These are phyloP conservation scores for sheep (Ovis aries) DNA, from an alignment of 2,113 vertebrate genomes.

Conservation along the genomic window DNA sequence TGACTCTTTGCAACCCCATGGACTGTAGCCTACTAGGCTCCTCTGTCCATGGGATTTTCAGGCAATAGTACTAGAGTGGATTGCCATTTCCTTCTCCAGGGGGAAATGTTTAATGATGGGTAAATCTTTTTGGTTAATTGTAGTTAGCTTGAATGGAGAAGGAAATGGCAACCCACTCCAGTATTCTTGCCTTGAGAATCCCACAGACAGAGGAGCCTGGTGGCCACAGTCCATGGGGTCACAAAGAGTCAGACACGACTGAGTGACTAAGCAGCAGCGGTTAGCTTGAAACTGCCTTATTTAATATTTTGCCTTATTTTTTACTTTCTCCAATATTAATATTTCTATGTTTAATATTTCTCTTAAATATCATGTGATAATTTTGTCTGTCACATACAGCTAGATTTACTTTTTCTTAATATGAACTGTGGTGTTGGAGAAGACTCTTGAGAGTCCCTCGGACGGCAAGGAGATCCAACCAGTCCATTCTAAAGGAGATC, in stretches of 20 bases:
- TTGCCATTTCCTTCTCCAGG: no score
- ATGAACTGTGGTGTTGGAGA: neutral
- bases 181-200: neutral
- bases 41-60: no score
- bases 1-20: no score
- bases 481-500: no score
- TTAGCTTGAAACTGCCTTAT: neutral
- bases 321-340: neutral
- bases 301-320: neutral
- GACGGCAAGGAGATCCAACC: no score
- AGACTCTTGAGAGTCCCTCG: no score
- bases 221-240: neutral
- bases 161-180: neutral
- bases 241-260: no score
- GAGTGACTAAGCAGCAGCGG: no score
- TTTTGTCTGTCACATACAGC: neutral
- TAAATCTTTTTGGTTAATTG: neutral
- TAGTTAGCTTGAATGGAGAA: neutral
- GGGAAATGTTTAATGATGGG: neutral
- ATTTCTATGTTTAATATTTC: neutral
- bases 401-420: neutral
- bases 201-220: neutral
- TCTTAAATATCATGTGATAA: neutral
- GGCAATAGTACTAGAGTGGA: no score
- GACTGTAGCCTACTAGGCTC: no score